phyloP scores from a whole-genome alignment of 2,888 invertebrate species.

The Dascillus cervinus region DNA sequence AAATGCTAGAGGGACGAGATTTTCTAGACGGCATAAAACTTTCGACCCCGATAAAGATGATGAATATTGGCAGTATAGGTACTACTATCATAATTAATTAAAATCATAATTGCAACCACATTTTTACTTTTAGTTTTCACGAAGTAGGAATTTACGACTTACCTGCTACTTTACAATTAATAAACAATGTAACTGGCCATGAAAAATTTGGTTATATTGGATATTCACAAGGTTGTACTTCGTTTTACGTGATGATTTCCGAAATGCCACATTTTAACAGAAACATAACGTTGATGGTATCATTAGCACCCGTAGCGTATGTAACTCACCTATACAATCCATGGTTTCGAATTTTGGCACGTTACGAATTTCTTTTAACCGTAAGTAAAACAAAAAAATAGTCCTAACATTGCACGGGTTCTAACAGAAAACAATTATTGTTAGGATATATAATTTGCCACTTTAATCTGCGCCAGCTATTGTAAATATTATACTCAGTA shows the following conservation, averaged over 20 bases:
- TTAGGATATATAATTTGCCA: too few relatives aligned
- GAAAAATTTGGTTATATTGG: constrained; percentile 59
- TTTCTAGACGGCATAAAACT: constrained; percentile 43
- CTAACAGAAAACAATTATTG: constrained; percentile 22
- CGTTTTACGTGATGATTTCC: constrained; percentile 54
- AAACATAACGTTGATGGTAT: constrained; percentile 51
- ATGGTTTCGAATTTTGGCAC: constrained; percentile 30
- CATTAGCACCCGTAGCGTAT: constrained; percentile 55
- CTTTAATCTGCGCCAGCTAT: too few relatives aligned
- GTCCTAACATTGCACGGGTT: too few relatives aligned
- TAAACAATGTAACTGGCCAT: constrained; percentile 48
- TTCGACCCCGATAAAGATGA: constrained; percentile 30
- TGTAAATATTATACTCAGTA: too few relatives aligned
- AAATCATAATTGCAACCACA: too few relatives aligned
- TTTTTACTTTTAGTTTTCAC: constrained; percentile 52
- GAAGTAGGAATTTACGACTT: constrained; percentile 70
- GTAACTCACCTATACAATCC: constrained; percentile 45
- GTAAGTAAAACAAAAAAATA: too few relatives aligned
- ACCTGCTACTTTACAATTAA: constrained; percentile 66
- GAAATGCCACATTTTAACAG: constrained; percentile 51
- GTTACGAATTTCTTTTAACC: constrained; percentile 6
- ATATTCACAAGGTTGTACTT: constrained; percentile 59
- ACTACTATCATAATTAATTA: too few relatives aligned
- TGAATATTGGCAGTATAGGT: constrained; percentile 41
- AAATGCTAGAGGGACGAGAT: constrained; percentile 52